Evolutionary conservation across 2,888 invertebrate genomes (phyloP).

Genomic region (Sylvicola cinctus): DNA sequence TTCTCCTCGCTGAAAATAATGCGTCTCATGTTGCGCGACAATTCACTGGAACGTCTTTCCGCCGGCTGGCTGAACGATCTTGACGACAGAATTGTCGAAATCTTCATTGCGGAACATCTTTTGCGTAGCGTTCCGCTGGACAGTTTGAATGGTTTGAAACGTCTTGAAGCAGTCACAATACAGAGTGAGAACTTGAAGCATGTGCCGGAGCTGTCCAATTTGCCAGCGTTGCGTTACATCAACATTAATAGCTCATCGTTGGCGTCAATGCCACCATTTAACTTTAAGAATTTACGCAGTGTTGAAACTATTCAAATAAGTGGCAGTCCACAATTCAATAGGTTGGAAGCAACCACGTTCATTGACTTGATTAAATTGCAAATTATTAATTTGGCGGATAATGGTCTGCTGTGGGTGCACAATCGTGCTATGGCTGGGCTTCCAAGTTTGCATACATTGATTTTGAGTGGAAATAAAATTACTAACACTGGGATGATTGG

Average conservation of each 20-base stretch:
- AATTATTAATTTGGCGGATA: constrained; percentile 52
- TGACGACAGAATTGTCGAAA: constrained; percentile 55
- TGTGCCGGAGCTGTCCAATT: constrained; percentile 48
- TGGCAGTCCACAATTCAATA: constrained; percentile 41
- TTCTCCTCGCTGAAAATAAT: constrained; percentile 56
- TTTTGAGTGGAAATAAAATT: constrained; percentile 49
- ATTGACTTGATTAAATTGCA: constrained; percentile 45
- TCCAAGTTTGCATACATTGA: constrained; percentile 47
- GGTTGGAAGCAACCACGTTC: constrained; percentile 52
- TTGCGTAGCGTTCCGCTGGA: constrained; percentile 59
- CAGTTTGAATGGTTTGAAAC: constrained; percentile 49
- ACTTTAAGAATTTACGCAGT: constrained; percentile 47
- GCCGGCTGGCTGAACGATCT: constrained; percentile 62
- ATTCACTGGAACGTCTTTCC: constrained; percentile 60
- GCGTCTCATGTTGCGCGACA: constrained; percentile 64
- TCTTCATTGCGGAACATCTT: constrained; percentile 69
- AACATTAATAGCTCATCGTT: constrained; percentile 49
- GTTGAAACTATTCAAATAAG: constrained; percentile 56
- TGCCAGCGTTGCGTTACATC: constrained; percentile 50
- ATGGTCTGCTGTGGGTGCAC: constrained; percentile 58
- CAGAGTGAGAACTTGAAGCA: constrained; percentile 57
- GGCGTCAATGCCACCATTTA: constrained; percentile 41
- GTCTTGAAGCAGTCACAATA: constrained; percentile 64
- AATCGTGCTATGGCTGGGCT: constrained; percentile 47
- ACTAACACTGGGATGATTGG: constrained; percentile 66